Evolutionary conservation across 1,140 invertebrate species (phyloP), one percentile per base, ranked within the genome.

Genomic region (Drosophila persimilis): DNA sequence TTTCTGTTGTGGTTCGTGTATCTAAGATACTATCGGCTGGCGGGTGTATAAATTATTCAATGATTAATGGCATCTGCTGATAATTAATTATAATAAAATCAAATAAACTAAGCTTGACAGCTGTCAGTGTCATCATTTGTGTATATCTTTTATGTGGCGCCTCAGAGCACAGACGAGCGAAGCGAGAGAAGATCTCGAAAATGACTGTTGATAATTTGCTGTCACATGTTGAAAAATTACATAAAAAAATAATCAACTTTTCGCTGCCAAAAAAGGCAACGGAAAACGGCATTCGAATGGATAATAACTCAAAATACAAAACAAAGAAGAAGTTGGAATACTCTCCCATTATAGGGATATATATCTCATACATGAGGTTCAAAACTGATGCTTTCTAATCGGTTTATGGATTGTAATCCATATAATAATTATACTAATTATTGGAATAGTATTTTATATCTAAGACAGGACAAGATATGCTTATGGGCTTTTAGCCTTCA

Each of bases 21-120:
- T 62, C 44, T 64, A 31, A 43, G 54, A 80, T 72, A 73, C 43
- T 63, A 80, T 60, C 73, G 55, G 52, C 57, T 54, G 75, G 52
- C 57, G 57, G 75, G 67, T 66, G 51, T 65, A 85, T 89, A 89
- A 81, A 89, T 89, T 80, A 89, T 81, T 89, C 74, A 89, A 79
- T 89, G 86, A 89, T 89, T 89, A 81, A 89, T 89, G 86, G 73
- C 63, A 63, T 53, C 80, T 76, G 78, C 72, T 70, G 64, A 80
- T 89, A 89, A 89, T 89, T 89, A 89, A 89, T 89, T 89, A 85
- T 89, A 89, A 89, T 89, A 89, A 89, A 88, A 88, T 89, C 84
- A 79, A 88, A 88, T 89, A 88, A 88, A 89, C 79, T 73, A 84
- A 89, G 77, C 73, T 69, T 90, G 86, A 90, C 86, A 90, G 86